These are phyloP conservation scores for Ciconia nigra DNA, from an alignment of 2,797 vertebrate species.

Conservation along the genomic window DNA sequence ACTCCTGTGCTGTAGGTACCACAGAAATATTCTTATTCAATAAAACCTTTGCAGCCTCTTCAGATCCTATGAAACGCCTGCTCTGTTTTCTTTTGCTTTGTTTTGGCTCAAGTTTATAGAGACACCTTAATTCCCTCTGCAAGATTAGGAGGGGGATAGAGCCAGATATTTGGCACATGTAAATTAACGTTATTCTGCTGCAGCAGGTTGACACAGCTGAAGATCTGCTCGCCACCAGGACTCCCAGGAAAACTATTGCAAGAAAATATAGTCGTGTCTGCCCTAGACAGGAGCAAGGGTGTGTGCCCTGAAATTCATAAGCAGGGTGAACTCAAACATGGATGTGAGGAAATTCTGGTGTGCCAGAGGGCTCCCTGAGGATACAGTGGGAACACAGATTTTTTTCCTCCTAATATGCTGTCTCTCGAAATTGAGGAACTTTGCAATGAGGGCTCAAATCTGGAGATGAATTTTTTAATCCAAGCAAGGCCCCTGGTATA, in stretches of 20 bases:
- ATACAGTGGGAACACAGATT: background rate
- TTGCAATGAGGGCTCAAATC: background rate
- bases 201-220: background rate
- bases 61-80: background rate
- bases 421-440: accelerated
- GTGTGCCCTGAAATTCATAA: accelerated
- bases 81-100: background rate
- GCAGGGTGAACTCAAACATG: background rate
- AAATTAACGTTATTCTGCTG: accelerated
- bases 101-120: background rate
- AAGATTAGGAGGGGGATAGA: background rate
- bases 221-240: background rate
- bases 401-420: background rate
- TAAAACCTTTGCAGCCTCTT: background rate
- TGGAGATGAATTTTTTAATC: background rate
- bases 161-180: accelerated
- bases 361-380: background rate
- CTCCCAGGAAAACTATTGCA: background rate
- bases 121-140: background rate
- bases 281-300: background rate
- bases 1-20: background rate
- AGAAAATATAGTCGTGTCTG: background rate
- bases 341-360: background rate
- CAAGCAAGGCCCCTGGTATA: background rate
- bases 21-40: background rate